Evolutionary conservation across 2,797 vertebrate genomes (phyloP), one percentile per base, ranked within the genome.

Genomic region (Tenualosa ilisha): DNA sequence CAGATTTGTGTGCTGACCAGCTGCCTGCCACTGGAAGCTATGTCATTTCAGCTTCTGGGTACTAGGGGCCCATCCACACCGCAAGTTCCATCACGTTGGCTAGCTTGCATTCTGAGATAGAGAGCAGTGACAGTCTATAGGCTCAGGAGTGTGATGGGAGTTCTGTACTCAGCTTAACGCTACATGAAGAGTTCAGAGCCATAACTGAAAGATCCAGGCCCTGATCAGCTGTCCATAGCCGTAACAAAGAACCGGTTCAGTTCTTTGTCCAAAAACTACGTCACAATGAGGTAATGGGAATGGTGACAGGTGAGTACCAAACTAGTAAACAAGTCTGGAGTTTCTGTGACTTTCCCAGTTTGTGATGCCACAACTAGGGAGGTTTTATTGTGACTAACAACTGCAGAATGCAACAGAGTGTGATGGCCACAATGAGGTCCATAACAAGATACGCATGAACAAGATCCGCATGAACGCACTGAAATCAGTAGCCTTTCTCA

Each of bases 381-480:
- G 31, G 12, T 40, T 72, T 37, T 37, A 6, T 4, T 7, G 11
- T 75, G 31, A 40, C 31, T 75, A 3, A 43, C 12, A 75, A 40
- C 12, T 75, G 11, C 1, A 68, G 8, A 40, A 75, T 6, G 31
- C 68, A 17, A 40, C 2, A 17, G 68, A 17, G 68, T 75, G 68
- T 43, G 68, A 17, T 1, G 31, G 68, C 20, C 20, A 59, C 22
- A n/a, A 5, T 6, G 56, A 20, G 37, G 68, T 75, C 6, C 40
- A 72, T 37, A 31, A 40, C 24, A 6, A 5, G 31, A 72, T 37
- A 26, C 46, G 50, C 81, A 31, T 31, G 31, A 31, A 31, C 31
- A n/a, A n/a, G n/a, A n/a, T n/a, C n/a, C n/a, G n/a, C n/a, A 81
- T 24, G 53, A 22, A 82, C 49, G 53, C 81, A 53, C 81, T 31